A percentile compares a stretch with the other conserved stretches of the same genome.
These are phyloP conservation scores for Agonopterix subpropinquella DNA, from an alignment of 2,888 invertebrate species.

Conservation along the genomic window DNA sequence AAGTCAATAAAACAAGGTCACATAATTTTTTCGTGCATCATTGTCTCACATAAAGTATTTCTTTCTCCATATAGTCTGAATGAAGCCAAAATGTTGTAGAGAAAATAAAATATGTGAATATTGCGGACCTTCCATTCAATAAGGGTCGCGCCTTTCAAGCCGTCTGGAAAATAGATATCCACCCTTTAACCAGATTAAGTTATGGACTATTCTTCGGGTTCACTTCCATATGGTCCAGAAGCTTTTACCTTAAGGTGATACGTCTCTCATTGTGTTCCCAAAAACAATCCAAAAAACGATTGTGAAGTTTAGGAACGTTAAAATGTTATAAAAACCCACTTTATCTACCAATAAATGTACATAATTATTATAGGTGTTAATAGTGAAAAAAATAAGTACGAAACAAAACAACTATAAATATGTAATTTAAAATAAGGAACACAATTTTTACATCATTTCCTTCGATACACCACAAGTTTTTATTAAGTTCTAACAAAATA, in stretches of 20 bases:
- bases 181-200: slow-evolving; percentile 62
- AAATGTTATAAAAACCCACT: neutral
- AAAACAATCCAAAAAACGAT: neutral
- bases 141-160: slow-evolving; percentile 47
- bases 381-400: too few relatives aligned
- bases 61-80: too few relatives aligned
- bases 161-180: slow-evolving; percentile 54
- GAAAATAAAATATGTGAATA: slow-evolving; percentile 54
- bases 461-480: too few relatives aligned
- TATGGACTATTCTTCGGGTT: slow-evolving; percentile 52
- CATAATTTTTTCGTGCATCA: too few relatives aligned
- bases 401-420: too few relatives aligned
- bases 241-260: neutral
- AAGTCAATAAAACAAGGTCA: too few relatives aligned
- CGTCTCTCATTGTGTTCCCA: neutral
- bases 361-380: too few relatives aligned
- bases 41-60: too few relatives aligned
- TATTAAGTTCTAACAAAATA: too few relatives aligned
- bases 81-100: slow-evolving; percentile 34
- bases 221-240: slow-evolving; percentile 34
- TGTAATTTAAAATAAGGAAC: too few relatives aligned
- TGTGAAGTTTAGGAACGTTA: neutral
- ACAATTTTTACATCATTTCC: too few relatives aligned
- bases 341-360: neutral
- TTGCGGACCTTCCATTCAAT: slow-evolving; percentile 52